phyloP scores from a whole-genome alignment of 2,888 invertebrate genomes.

The Cheilosia grossa region DNA sequence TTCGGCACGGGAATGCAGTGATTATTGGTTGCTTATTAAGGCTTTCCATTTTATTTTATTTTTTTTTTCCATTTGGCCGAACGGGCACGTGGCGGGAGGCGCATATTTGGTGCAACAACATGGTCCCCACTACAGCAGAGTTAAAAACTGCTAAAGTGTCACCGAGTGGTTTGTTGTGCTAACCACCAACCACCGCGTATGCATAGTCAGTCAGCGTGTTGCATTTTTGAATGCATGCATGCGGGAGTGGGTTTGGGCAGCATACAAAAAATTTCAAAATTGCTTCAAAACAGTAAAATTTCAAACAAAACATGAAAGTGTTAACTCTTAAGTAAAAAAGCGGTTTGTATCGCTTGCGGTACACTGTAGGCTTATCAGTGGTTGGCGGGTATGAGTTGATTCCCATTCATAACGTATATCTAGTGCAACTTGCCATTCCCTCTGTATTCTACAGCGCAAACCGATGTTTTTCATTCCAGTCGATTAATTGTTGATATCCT shows the following conservation, averaged over 20 bases:
- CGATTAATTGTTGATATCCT: conserved; percentile 72
- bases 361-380: conserved; percentile 55
- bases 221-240: conserved; percentile 62
- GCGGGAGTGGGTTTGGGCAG: conserved; percentile 5
- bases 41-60: conserved; percentile 37
- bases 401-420: conserved; percentile 40
- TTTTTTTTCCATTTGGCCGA: conserved; percentile 35
- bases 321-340: conserved; percentile 68
- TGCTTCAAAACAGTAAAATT: conserved; percentile 58
- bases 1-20: conserved; percentile 55
- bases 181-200: conserved; percentile 48
- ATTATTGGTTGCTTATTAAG: conserved; percentile 73
- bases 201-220: conserved; percentile 61
- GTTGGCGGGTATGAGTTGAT: conserved; percentile 45
- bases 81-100: conserved; percentile 57
- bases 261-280: conserved; percentile 65
- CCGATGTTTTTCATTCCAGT: conserved; percentile 56
- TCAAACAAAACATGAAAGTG: conserved; percentile 66
- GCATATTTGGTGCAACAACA: conserved; percentile 50
- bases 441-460: background rate
- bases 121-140: conserved; percentile 50
- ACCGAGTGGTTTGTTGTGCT: conserved; percentile 70
- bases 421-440: conserved; percentile 25
- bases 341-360: conserved; percentile 69
- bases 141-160: conserved; percentile 72